Evolutionary conservation across 2,797 vertebrate genomes (phyloP), one percentile per base, ranked within the genome.

Genomic region (Trachops cirrhosus): DNA sequence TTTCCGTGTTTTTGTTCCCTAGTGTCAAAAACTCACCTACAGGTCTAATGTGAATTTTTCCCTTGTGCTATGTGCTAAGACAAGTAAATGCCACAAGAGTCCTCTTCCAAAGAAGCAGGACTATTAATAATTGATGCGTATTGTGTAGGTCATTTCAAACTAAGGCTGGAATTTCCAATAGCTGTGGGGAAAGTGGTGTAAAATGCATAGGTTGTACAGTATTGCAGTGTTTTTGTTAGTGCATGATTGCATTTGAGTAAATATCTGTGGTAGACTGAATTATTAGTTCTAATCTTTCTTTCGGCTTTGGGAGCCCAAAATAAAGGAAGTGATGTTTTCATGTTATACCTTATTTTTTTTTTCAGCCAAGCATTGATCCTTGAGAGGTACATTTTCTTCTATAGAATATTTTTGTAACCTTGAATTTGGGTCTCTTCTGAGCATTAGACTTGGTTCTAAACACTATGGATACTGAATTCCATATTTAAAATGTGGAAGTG

Each of bases 331-430:
- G 96, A 86, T 94, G 91, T 96, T 67, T 62, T 12, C 93, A 75
- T 22, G 95, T 97, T 89, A 94, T 91, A 86, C 16, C 14, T 87
- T 84, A 19, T 89, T 90, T 97, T 18, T 44, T 19, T 91, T 90
- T 97, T 41, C 62, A 88, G 73, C 96, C 46, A 83, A 70, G 64
- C 74, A 84, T 96, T 98, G 79, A 89, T 97, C 87, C 62, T 94
- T 92, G 86, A 97, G 96, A 97, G 82, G 93, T 97, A 97, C 96
- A 98, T 80, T 89, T 78, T 90, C 77, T 80, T 94, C 94, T 96
- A 87, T 41, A 97, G 94, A 97, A 94, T 92, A 96, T 97, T 98
- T 97, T 96, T 97, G 97, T 89, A 74, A 93, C 21, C 88, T 96
- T 83, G 83, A 97, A 88, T 93, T 96, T 96, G 2, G 98, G 57